Percentiles rank a stretch among this genome's conserved stretches.
Conservation (phyloP, 2,113 vertebrate species). For the Cyprichromis sp. region DNA sequence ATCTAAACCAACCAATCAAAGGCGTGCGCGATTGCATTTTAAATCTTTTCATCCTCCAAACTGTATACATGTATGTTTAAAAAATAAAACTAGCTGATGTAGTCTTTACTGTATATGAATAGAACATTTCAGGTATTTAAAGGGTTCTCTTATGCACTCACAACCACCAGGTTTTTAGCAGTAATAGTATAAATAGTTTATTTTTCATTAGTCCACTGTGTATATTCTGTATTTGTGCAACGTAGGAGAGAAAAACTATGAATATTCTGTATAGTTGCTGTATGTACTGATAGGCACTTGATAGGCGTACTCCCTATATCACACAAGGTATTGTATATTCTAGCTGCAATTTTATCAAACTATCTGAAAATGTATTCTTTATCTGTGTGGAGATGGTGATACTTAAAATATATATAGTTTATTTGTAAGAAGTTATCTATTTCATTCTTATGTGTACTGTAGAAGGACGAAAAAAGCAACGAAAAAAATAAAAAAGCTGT, state of each 20-base stretch:
- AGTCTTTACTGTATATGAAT: slow-evolving; percentile 59
- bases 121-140: slow-evolving; percentile 63
- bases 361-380: slow-evolving; percentile 53
- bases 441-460: slow-evolving; percentile 55
- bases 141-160: slow-evolving; percentile 65
- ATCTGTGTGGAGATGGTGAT: slow-evolving; percentile 59
- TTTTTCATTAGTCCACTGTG: slow-evolving; percentile 61
- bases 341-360: slow-evolving; percentile 63
- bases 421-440: slow-evolving; percentile 61
- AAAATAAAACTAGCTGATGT: slow-evolving; percentile 54
- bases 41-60: slow-evolving; percentile 61
- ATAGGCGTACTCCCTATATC: slow-evolving; percentile 69
- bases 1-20: not conserved
- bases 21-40: slow-evolving; percentile 14
- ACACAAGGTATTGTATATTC: slow-evolving; percentile 63
- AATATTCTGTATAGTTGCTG: slow-evolving; percentile 73
- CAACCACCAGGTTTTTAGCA: slow-evolving; percentile 56
- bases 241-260: slow-evolving; percentile 68
- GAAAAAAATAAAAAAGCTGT: slow-evolving; percentile 10
- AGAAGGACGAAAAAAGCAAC: slow-evolving; percentile 27
- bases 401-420: slow-evolving; percentile 64
- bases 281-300: slow-evolving; percentile 78
- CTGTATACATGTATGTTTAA: slow-evolving; percentile 31
- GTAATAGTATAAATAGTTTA: slow-evolving; percentile 65
- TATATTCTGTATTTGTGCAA: slow-evolving; percentile 71